phyloP scores from a whole-genome alignment of 2,888 invertebrate species.

The Cephonodes hylas region DNA sequence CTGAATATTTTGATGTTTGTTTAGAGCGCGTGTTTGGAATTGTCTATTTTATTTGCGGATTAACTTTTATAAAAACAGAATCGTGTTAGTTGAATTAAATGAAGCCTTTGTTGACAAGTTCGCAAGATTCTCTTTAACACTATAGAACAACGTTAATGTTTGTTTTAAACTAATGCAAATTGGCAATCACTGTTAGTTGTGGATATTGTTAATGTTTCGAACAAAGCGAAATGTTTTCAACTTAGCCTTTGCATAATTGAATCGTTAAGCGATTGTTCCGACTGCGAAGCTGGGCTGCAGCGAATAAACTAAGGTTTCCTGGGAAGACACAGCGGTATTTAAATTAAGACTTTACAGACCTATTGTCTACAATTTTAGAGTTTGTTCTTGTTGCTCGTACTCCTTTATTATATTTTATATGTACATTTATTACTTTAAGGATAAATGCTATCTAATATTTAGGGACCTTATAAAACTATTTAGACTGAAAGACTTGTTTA shows the following conservation, averaged over 20 bases:
- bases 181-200: not conserved
- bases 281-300: not conserved
- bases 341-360: not conserved
- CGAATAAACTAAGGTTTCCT: constrained; percentile 3
- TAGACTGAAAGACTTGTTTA: no score
- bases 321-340: not conserved
- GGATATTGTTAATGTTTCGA: not conserved
- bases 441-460: no score
- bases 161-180: not conserved
- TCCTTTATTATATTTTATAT: no score
- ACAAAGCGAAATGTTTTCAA: not conserved
- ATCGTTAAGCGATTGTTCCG: not conserved
- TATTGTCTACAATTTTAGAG: not conserved
- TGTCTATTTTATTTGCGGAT: not conserved
- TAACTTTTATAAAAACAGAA: not conserved
- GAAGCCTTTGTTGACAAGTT: not conserved
- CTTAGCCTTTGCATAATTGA: not conserved
- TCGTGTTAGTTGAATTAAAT: not conserved
- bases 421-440: no score
- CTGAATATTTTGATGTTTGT: not conserved
- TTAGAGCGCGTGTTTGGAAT: not conserved
- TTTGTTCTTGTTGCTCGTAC: no score
- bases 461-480: no score
- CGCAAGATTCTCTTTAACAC: not conserved
- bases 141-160: not conserved